These are phyloP conservation scores for Cephus spinipes DNA, from an alignment of 2,888 invertebrate species.

Conservation along the genomic window DNA sequence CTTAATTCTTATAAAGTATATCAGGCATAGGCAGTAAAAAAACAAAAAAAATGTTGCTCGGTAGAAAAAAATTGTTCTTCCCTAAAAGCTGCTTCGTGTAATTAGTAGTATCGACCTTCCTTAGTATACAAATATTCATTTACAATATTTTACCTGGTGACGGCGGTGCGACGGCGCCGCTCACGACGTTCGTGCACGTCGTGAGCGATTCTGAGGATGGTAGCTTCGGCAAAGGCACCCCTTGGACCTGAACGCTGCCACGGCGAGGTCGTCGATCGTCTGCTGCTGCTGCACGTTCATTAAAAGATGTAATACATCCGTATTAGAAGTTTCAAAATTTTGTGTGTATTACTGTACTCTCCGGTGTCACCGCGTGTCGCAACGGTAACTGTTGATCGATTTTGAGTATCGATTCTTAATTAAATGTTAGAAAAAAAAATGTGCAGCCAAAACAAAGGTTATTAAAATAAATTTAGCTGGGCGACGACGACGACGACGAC, in stretches of 20 bases:
- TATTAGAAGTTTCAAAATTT: not conserved
- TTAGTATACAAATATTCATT: not conserved
- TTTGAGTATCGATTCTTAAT: not conserved
- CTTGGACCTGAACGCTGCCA: conserved; percentile 53
- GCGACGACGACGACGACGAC: conserved; percentile 3
- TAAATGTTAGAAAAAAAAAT: not conserved
- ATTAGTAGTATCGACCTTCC: not conserved
- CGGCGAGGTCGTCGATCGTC: conserved; percentile 59
- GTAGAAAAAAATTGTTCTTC: not conserved
- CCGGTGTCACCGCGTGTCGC: not conserved
- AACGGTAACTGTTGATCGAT: not conserved
- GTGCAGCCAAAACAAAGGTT: not conserved
- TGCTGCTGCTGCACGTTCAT: conserved; percentile 53
- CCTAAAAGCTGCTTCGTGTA: not conserved
- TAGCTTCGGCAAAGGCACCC: conserved; percentile 58
- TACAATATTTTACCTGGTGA: conserved; percentile 52
- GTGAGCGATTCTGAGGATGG: conserved; percentile 63
- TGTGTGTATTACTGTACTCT: not conserved
- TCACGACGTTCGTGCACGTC: conserved; percentile 53
- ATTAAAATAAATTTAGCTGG: not conserved
- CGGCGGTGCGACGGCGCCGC: conserved; percentile 50
- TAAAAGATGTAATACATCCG: conserved; percentile 1
- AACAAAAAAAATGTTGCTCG: not conserved
- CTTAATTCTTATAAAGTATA: not conserved
- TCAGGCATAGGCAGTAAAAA: not conserved